Percentiles rank a stretch among this genome's conserved stretches.
phyloP scores from a whole-genome alignment of 2,888 invertebrate species.

The Muschampia staudingeri region DNA sequence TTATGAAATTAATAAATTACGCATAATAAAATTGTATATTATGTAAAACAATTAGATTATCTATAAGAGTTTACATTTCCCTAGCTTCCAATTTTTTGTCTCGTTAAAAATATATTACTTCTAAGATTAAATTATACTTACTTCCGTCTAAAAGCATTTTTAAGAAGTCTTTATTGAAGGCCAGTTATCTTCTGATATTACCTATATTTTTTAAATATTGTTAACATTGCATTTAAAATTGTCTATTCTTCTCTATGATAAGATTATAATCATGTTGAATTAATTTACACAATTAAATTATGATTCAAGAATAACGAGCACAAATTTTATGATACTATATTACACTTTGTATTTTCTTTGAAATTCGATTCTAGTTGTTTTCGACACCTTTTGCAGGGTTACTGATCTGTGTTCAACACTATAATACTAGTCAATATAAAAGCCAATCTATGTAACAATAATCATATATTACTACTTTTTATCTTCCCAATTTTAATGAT shows the following conservation, averaged over 20 bases:
- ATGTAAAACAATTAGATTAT: conserved; percentile 18
- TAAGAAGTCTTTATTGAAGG: background rate
- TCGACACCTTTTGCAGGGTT: conserved; percentile 78
- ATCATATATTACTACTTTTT: background rate
- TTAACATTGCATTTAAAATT: conserved; percentile 27
- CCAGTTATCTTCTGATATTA: conserved; percentile 7
- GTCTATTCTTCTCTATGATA: conserved; percentile 24
- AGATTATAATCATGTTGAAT: conserved; percentile 25
- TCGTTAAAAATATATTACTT: background rate
- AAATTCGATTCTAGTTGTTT: conserved; percentile 65
- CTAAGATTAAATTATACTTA: conserved; percentile 3
- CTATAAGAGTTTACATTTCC: background rate
- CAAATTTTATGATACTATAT: conserved; percentile 35
- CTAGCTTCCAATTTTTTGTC: conserved; percentile 37
- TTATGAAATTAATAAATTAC: conserved; percentile 39
- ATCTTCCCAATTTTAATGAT: conserved; percentile 42
- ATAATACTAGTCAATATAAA: conserved; percentile 73
- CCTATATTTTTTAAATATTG: conserved; percentile 13
- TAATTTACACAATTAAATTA: conserved; percentile 9
- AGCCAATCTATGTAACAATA: conserved; percentile 27
- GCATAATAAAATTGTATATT: conserved; percentile 38
- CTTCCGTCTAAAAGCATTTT: conserved; percentile 15
- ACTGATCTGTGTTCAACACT: conserved; percentile 78
- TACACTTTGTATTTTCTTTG: conserved; percentile 35
- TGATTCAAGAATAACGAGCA: conserved; percentile 34